Evolutionary conservation across 1,140 invertebrate species (phyloP).

Genomic region (Drosophila malerkotliana): DNA sequence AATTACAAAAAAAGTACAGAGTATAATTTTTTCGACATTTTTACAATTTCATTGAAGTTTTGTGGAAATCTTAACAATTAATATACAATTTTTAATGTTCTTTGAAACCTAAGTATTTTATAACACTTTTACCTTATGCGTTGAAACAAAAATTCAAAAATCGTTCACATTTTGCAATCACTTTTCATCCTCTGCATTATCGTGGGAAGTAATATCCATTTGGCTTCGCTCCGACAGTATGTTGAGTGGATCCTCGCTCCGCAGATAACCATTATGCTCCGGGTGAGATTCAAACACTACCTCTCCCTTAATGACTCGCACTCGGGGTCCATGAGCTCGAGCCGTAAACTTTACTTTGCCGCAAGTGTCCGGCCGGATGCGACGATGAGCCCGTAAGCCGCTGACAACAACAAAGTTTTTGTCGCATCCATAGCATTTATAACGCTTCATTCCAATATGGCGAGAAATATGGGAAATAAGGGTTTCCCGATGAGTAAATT

Average conservation of each 20-base stretch:
- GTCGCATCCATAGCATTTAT: constrained; percentile 80
- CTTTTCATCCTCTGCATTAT: background rate
- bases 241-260: constrained; percentile 73
- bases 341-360: constrained; percentile 77
- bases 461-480: constrained; percentile 78
- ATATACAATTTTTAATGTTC: background rate
- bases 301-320: constrained; percentile 71
- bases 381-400: constrained; percentile 76
- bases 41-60: background rate
- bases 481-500: constrained; percentile 79
- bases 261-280: constrained; percentile 72
- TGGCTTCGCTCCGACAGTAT: constrained; percentile 60
- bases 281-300: constrained; percentile 76
- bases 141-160: background rate
- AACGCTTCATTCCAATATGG: constrained; percentile 82
- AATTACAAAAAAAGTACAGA: background rate
- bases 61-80: background rate
- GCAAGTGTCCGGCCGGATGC: constrained; percentile 72
- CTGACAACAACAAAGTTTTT: constrained; percentile 79
- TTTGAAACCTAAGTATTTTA: no score
- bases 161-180: constrained; percentile 1
- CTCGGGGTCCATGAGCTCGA: constrained; percentile 74
- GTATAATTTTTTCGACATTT: background rate
- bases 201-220: constrained; percentile 2
- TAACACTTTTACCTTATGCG: no score